phyloP scores from a whole-genome alignment of 2,888 invertebrate species.

The Morpho helenor region DNA sequence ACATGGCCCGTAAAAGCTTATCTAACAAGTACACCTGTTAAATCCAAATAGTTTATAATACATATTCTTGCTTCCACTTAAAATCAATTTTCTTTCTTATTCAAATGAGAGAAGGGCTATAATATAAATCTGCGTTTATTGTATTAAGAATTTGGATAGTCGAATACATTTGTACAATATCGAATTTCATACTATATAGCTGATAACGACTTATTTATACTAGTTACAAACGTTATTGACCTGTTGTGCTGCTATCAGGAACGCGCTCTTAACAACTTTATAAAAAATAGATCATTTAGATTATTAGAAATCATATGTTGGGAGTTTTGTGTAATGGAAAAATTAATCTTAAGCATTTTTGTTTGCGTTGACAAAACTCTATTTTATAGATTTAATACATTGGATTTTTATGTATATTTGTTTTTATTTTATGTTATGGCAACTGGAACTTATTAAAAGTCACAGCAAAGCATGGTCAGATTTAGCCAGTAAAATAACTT shows the following conservation, averaged over 20 bases:
- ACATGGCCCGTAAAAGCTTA: conserved; percentile 72
- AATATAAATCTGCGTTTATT: not conserved
- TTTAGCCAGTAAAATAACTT: no score
- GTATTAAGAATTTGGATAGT: conserved; percentile 23
- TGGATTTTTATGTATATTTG: no score
- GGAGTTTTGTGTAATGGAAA: not conserved
- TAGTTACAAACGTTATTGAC: conserved; percentile 1
- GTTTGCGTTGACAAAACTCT: not conserved
- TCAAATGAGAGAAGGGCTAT: conserved; percentile 2
- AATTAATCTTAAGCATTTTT: not conserved
- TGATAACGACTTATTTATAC: conserved; percentile 4
- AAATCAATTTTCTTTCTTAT: conserved; percentile 5
- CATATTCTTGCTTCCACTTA: conserved; percentile 13
- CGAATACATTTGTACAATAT: conserved; percentile 3
- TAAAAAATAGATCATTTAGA: not conserved
- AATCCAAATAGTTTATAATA: conserved; percentile 69
- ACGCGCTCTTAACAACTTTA: not conserved
- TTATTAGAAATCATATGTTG: no score
- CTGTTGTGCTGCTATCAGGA: not conserved
- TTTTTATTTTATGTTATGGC: no score
- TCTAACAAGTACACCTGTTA: conserved; percentile 75
- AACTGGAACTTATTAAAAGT: no score
- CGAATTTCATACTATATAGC: not conserved
- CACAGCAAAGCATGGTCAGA: no score
- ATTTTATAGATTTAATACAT: no score